Evolutionary conservation across 2,113 vertebrate genomes (phyloP).

Genomic region (Scomber scombrus): DNA sequence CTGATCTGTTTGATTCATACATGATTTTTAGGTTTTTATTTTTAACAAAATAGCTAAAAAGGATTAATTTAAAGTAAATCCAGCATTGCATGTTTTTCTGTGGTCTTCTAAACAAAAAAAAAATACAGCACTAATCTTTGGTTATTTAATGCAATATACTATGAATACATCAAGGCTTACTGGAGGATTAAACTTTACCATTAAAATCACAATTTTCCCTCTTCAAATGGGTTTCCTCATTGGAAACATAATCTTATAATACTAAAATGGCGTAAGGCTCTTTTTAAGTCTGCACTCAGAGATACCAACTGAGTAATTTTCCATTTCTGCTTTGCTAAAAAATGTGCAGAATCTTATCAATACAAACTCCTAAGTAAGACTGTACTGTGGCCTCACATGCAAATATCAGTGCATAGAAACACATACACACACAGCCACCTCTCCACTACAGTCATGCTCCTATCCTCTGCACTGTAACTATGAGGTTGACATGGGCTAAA

Average conservation of each 20-base stretch:
- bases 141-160: background rate
- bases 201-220: background rate
- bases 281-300: slow-evolving; percentile 23
- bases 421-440: background rate
- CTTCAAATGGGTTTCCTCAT: background rate
- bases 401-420: slow-evolving; percentile 8
- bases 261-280: background rate
- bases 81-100: background rate
- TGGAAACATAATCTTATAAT: background rate
- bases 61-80: too few relatives aligned
- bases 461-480: slow-evolving; percentile 24
- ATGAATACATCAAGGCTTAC: background rate
- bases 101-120: background rate
- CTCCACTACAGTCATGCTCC: slow-evolving; percentile 34
- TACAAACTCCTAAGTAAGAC: background rate
- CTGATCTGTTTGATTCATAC: background rate
- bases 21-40: too few relatives aligned
- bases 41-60: too few relatives aligned
- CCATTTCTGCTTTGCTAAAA: background rate
- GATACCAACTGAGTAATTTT: background rate
- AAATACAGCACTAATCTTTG: background rate
- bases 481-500: slow-evolving; percentile 28
- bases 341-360: slow-evolving; percentile 1
- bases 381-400: slow-evolving; percentile 40
- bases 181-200: background rate